Conservation (phyloP, 2,888 invertebrate genomes). For the Entomobrya proxima region DNA sequence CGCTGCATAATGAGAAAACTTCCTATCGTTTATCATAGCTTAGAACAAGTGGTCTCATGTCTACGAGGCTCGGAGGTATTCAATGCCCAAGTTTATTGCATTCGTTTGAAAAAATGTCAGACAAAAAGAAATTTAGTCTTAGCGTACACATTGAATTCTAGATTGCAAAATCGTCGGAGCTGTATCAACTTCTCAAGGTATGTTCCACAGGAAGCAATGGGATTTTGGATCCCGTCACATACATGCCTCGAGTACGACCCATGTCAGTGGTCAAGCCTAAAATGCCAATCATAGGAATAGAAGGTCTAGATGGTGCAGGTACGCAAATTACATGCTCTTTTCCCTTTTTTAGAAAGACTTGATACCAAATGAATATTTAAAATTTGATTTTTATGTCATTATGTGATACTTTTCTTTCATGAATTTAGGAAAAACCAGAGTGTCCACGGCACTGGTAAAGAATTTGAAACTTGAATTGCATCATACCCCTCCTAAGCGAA, state of each 20-base stretch:
- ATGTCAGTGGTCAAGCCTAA: constrained; percentile 75
- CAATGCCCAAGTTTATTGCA: no score
- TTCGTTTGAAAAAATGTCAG: no score
- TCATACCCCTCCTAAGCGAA: constrained; percentile 78
- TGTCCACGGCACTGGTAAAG: constrained; percentile 77
- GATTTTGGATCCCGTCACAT: constrained; percentile 68
- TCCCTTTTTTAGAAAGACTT: background rate
- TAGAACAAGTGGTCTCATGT: constrained; percentile 71
- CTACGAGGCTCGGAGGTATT: constrained; percentile 71
- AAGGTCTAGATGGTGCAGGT: constrained; percentile 78
- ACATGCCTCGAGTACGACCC: constrained; percentile 62
- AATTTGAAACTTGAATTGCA: constrained; percentile 76
- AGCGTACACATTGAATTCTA: constrained; percentile 3
- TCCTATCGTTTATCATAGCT: constrained; percentile 73
- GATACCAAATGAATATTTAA: no score
- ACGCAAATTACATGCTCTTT: background rate
- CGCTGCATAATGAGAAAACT: constrained; percentile 43
- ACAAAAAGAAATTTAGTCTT: no score
- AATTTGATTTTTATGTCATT: no score
- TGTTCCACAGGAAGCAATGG: constrained; percentile 65
- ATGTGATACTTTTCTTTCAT: background rate
- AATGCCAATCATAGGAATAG: constrained; percentile 78
- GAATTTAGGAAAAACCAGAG: constrained; percentile 78
- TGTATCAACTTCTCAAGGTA: constrained; percentile 72
- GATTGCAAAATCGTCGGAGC: constrained; percentile 68